Base-by-base conservation (phyloP, 2,888 invertebrate species). In the Agapostemon virescens region DNA sequence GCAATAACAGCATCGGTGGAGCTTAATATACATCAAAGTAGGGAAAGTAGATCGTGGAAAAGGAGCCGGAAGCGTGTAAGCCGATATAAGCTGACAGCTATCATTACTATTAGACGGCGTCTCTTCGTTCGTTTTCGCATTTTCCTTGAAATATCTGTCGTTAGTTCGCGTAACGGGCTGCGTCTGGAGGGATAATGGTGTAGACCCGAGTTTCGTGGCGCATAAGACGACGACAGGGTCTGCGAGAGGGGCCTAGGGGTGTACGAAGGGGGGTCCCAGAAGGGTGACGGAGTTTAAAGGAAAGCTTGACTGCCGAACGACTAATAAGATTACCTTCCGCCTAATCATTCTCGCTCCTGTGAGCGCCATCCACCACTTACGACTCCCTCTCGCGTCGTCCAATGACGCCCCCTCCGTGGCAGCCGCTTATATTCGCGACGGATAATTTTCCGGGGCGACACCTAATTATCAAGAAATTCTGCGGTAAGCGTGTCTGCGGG, bases 381-480 rank as follows among this genome's bases (percentile, higher is more conserved):
- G 33, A 63, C 69, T 58, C 67, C 45, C 49, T 23, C 58, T 30
- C 58, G 13, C 26, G 15, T 26, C 30, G 30, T 38, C n/a, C 36
- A 9, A 33, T 11, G n/a, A 36, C 45, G 13, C 45, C n/a, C 26
- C 23, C 23, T 5, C 45, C 20, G 20, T 17, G 4, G 33, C 20
- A 61, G 33, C 61, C 36, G 64, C 74, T 74, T 73, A 77, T 73
- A 69, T 63, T 76, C 74, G 45, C 72, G 79, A 69, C 75, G 79
- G 81, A 87, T 87, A 89, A 90, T 89, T 88, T 89, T 88, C 87
- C 87, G 79, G 84, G 83, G 83, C 85, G 90, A 89, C 89, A 90
- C 89, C 89, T 90, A 90, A 90, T 90, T 90, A 90, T 90, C 89
- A 88, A 86, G 81, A 87, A 89, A 90, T 89, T 90, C 86, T 63